A percentile compares a stretch with the other conserved stretches of the same genome.
Evolutionary conservation across 2,797 vertebrate species (phyloP).

Genomic region (Pseudopleuronectes americanus): DNA sequence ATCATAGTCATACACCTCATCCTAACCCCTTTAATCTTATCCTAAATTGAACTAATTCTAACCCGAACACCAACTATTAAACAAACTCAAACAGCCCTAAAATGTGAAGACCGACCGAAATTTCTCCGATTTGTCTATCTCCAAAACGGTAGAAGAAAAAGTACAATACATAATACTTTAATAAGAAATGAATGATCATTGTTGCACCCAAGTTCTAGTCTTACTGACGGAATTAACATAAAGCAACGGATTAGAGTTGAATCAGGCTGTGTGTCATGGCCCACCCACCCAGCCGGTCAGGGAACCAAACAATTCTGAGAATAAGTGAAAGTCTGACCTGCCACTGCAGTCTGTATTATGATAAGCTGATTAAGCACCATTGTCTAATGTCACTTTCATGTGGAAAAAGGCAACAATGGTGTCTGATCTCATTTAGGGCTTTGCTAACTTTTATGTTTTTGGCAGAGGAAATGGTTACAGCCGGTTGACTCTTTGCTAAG

Average conservation of each 20-base stretch:
- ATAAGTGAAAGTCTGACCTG: constrained; percentile 53
- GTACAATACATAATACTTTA: neutral
- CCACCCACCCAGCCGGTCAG: constrained; percentile 61
- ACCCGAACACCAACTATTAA: too few relatives aligned
- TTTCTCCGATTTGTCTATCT: too few relatives aligned
- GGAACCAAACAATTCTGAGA: constrained; percentile 71
- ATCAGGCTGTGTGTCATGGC: constrained; percentile 55
- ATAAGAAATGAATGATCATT: constrained; percentile 13
- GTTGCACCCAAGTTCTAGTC: constrained; percentile 27
- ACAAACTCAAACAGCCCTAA: too few relatives aligned
- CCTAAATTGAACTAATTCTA: too few relatives aligned
- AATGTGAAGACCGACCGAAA: too few relatives aligned
- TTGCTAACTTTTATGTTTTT: constrained; percentile 52
- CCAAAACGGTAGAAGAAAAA: neutral
- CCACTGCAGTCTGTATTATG: constrained; percentile 63
- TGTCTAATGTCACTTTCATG: constrained; percentile 77
- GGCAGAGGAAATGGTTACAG: constrained; percentile 25
- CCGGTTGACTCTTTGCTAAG: constrained; percentile 2
- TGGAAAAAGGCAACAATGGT: constrained; percentile 49
- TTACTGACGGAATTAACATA: constrained; percentile 46
- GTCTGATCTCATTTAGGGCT: constrained; percentile 53
- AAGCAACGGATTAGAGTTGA: constrained; percentile 48
- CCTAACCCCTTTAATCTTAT: too few relatives aligned
- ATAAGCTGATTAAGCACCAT: constrained; percentile 72
- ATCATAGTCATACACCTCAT: too few relatives aligned